Base-by-base conservation (phyloP, 2,797 vertebrate genomes). In the Propithecus deckenii region DNA sequence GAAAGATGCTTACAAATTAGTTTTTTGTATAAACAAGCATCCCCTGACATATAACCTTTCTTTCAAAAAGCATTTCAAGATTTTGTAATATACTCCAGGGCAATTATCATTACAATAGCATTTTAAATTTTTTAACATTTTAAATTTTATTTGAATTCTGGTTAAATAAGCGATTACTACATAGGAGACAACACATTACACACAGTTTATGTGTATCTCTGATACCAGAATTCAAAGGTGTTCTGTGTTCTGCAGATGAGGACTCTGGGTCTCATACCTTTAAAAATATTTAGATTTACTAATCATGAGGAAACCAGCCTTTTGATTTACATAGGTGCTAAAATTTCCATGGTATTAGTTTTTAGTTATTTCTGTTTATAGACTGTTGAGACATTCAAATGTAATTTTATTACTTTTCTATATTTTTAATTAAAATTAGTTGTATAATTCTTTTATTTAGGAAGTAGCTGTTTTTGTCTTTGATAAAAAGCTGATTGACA, bases 401-500 rank as follows among this genome's bases (percentile, higher is more conserved):
- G 59, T 50, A 48, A 65, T 72, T 81, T 96, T 94, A 78, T 43
- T 94, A 32, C 13, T 90, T 93, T 89, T 74, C 63, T 59, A 25
- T 86, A 80, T 63, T 78, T 94, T 30, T 88, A 94, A 94, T 71
- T 96, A 91, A 98, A 95, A 96, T 91, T 89, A 89, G 11, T 91
- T 71, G 28, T 2, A 48, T 15, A 88, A 86, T 92, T 97, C 35
- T 97, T 96, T 97, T 97, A 97, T 81, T 98, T 98, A 99, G 99
- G 99, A 99, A 98, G 99, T 99, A 91, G 99, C 99, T 43, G 99
- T 99, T 97, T 99, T 99, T 98, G 99, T 99, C 94, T 99, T 99
- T 98, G 99, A 99, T 98, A 99, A 99, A 99, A 99, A 99, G 98
- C 97, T 99, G 96, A 99, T 99, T 67, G 99, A 99, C 95, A 99